Percentiles rank a stretch among this genome's conserved stretches.
These are phyloP conservation scores for Molossus alvarezi DNA, from an alignment of 2,797 vertebrate species.

Conservation along the genomic window DNA sequence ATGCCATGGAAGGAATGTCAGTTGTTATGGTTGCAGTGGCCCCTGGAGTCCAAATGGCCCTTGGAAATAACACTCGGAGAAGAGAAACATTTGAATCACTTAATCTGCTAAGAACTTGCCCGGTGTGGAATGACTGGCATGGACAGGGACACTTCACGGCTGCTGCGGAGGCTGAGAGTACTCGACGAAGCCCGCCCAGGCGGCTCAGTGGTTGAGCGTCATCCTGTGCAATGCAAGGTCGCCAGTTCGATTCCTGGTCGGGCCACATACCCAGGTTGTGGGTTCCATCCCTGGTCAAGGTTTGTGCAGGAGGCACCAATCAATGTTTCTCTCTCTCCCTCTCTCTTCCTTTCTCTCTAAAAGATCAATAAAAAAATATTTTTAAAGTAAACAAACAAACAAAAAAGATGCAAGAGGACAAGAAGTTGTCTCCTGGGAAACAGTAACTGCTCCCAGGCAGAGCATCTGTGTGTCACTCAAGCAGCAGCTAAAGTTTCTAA, in stretches of 20 bases:
- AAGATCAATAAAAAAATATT: not conserved
- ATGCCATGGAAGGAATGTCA: slow-evolving; percentile 65
- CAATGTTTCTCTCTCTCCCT: not conserved
- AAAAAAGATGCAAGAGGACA: slow-evolving; percentile 67
- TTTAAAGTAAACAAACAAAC: not conserved
- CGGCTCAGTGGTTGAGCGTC: not conserved
- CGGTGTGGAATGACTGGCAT: not conserved
- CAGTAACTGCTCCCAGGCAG: slow-evolving; percentile 75
- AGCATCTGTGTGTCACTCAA: slow-evolving; percentile 88
- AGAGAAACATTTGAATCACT: not conserved
- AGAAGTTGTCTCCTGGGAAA: slow-evolving; percentile 79
- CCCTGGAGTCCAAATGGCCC: slow-evolving; percentile 55
- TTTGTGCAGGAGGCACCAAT: not conserved
- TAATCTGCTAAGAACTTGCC: not conserved
- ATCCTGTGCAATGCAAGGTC: not conserved
- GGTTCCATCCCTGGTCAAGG: not conserved
- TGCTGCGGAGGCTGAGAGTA: slow-evolving; percentile 66
- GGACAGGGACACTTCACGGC: slow-evolving; percentile 68
- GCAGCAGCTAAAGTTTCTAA: slow-evolving; percentile 87
- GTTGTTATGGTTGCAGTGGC: slow-evolving; percentile 19
- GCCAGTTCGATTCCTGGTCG: not conserved
- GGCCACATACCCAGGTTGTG: not conserved
- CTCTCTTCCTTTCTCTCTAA: not conserved
- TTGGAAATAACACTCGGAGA: slow-evolving; percentile 38
- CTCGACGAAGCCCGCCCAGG: slow-evolving; percentile 70